phyloP scores from a whole-genome alignment of 2,113 vertebrate species.

The Poecilia latipinna region DNA sequence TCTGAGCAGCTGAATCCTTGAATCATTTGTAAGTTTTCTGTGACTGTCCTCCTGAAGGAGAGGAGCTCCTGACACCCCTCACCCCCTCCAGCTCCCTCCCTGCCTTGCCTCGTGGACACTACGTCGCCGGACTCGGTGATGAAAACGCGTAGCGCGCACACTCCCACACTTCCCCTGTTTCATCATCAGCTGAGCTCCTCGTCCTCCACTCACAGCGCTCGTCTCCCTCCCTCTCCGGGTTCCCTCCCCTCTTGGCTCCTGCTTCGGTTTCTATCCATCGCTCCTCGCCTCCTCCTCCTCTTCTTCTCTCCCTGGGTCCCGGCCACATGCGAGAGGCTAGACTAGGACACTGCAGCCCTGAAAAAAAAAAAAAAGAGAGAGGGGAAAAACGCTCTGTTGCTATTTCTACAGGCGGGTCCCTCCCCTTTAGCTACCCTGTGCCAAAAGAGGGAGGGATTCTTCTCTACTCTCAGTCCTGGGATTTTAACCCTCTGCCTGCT shows the following conservation, averaged over 20 bases:
- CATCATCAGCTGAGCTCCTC: conserved; percentile 83
- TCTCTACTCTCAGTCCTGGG: conserved; percentile 80
- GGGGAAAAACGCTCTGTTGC: conserved; percentile 77
- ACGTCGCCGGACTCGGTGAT: conserved; percentile 57
- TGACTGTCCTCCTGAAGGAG: conserved; percentile 44
- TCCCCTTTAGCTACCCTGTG: conserved; percentile 85
- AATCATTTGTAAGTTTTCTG: conserved; percentile 45
- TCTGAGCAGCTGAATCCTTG: conserved; percentile 39
- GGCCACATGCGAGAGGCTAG: conserved; percentile 84
- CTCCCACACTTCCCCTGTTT: conserved; percentile 79
- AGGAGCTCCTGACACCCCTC: conserved; percentile 28
- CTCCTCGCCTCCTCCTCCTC: conserved; percentile 72
- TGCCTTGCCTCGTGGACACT: conserved; percentile 39
- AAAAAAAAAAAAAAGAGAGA: conserved; percentile 50
- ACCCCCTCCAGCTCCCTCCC: conserved; percentile 20
- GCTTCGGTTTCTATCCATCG: conserved; percentile 62
- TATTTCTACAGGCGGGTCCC: conserved; percentile 88
- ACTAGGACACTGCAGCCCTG: conserved; percentile 76
- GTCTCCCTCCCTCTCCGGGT: conserved; percentile 57
- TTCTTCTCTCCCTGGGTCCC: conserved; percentile 81
- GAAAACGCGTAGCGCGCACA: conserved; percentile 70
- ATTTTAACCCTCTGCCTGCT: conserved; percentile 83
- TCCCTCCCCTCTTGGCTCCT: conserved; percentile 55
- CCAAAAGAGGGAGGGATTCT: conserved; percentile 87
- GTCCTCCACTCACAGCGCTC: conserved; percentile 75